phyloP scores from a whole-genome alignment of 2,888 invertebrate species.

The Nemapogon koenigi region DNA sequence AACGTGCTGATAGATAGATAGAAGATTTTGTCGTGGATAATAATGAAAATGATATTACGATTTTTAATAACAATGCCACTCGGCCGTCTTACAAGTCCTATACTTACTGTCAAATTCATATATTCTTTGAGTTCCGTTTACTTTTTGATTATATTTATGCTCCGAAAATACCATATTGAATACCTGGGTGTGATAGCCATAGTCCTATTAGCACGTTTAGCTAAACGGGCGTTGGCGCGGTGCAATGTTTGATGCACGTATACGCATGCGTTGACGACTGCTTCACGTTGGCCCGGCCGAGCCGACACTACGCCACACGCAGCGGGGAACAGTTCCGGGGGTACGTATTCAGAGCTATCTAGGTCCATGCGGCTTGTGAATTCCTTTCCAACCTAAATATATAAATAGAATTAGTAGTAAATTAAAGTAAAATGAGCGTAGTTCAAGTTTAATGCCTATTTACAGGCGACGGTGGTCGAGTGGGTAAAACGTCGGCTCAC shows the following conservation, averaged over 20 bases:
- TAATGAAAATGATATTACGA: neutral
- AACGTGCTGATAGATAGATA: too few species aligned
- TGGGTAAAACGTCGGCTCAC: too few species aligned
- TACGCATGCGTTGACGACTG: conserved; percentile 98
- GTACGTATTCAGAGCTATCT: conserved; percentile 83
- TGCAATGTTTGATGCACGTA: conserved; percentile 98
- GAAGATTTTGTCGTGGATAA: neutral
- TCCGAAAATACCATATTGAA: too few species aligned
- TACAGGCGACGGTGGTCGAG: too few species aligned
- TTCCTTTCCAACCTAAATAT: conserved; percentile 82
- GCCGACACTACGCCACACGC: conserved; percentile 79
- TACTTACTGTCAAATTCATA: too few species aligned
- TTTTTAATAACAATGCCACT: neutral
- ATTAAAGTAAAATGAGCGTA: conserved; percentile 1
- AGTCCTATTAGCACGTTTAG: conserved; percentile 91
- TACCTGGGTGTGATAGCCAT: conserved; percentile 96
- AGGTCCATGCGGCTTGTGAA: conserved; percentile 96
- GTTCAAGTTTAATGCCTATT: too few species aligned
- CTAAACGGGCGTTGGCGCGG: conserved; percentile 88
- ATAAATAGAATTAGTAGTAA: neutral
- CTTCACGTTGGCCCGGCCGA: conserved; percentile 87
- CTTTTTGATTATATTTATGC: too few species aligned
- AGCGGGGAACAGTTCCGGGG: conserved; percentile 91
- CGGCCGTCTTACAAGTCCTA: too few species aligned
- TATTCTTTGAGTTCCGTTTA: too few species aligned